A percentile compares a stretch with the other conserved stretches of the same genome.
phyloP scores from a whole-genome alignment of 2,888 invertebrate genomes.

The Tridacna gigas region DNA sequence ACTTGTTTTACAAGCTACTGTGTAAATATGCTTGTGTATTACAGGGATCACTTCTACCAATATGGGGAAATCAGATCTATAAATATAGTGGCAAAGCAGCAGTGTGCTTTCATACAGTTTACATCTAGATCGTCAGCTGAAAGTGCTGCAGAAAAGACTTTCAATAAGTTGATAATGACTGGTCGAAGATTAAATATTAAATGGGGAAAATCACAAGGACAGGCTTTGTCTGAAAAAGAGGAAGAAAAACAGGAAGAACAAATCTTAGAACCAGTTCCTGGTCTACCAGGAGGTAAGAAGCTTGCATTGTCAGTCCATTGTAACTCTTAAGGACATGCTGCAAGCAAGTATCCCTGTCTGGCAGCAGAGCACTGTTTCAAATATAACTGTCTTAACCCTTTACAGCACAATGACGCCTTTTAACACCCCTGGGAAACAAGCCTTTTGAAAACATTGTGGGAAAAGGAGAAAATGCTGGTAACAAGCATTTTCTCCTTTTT shows the following conservation, averaged over 20 bases:
- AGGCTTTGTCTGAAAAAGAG: slow-evolving; percentile 73
- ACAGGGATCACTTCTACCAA: slow-evolving; percentile 97
- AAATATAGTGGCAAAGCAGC: slow-evolving; percentile 95
- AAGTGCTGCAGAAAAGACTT: slow-evolving; percentile 90
- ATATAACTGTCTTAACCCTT: too few species aligned
- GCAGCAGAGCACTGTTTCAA: too few species aligned
- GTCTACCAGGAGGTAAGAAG: slow-evolving; percentile 88
- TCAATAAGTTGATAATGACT: slow-evolving; percentile 94
- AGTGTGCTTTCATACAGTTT: slow-evolving; percentile 98
- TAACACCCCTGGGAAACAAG: too few species aligned
- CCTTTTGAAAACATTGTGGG: too few species aligned
- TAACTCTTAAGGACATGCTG: too few species aligned
- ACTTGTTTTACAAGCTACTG: too few species aligned
- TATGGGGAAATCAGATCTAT: slow-evolving; percentile 98
- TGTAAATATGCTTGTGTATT: background rate
- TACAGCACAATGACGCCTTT: too few species aligned
- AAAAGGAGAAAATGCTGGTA: too few species aligned
- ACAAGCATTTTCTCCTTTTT: too few species aligned
- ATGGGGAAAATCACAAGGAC: slow-evolving; percentile 98
- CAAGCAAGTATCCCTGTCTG: too few species aligned
- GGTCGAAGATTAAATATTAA: slow-evolving; percentile 95
- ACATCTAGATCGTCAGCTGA: slow-evolving; percentile 96
- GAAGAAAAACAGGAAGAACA: slow-evolving; percentile 71
- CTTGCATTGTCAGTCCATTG: too few species aligned
- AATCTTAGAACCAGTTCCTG: slow-evolving; percentile 90